phyloP scores from a whole-genome alignment of 2,797 vertebrate species.

The Leucoraja ocellata region DNA sequence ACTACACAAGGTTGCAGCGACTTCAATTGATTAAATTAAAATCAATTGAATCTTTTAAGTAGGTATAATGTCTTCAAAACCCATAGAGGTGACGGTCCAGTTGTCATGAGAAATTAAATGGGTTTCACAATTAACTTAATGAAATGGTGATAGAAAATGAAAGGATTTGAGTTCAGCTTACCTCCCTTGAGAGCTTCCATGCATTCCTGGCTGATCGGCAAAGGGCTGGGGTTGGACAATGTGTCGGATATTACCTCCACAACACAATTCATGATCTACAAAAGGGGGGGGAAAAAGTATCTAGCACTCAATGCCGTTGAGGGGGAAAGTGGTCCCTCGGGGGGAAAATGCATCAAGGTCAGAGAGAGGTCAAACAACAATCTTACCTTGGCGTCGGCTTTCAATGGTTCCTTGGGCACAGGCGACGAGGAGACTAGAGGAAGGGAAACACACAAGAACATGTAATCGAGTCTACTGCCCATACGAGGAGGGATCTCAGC shows the following conservation, averaged over 20 bases:
- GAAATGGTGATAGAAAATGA: not conserved
- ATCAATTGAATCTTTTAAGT: too few species aligned
- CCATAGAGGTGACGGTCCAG: not conserved
- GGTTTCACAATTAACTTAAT: slow-evolving; percentile 20
- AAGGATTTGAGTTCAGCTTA: slow-evolving; percentile 47
- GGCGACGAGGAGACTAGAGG: slow-evolving; percentile 5
- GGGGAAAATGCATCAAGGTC: not conserved
- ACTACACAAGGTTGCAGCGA: not conserved
- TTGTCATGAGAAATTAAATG: not conserved
- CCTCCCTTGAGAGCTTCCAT: slow-evolving; percentile 75
- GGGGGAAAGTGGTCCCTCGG: not conserved
- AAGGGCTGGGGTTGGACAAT: slow-evolving; percentile 72
- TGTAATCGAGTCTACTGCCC: not conserved
- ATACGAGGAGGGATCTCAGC: not conserved
- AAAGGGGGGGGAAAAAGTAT: slow-evolving; percentile 25
- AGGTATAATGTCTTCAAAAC: not conserved
- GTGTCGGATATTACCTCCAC: slow-evolving; percentile 83
- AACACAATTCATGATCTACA: slow-evolving; percentile 88
- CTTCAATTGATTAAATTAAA: not conserved
- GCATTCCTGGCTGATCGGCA: slow-evolving; percentile 77
- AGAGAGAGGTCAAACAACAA: slow-evolving; percentile 13
- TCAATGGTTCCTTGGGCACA: not conserved
- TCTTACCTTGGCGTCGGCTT: slow-evolving; percentile 21
- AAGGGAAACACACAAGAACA: not conserved
- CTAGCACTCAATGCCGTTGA: not conserved